phyloP scores from a whole-genome alignment of 2,888 invertebrate genomes.

The Piscicola geometra region DNA sequence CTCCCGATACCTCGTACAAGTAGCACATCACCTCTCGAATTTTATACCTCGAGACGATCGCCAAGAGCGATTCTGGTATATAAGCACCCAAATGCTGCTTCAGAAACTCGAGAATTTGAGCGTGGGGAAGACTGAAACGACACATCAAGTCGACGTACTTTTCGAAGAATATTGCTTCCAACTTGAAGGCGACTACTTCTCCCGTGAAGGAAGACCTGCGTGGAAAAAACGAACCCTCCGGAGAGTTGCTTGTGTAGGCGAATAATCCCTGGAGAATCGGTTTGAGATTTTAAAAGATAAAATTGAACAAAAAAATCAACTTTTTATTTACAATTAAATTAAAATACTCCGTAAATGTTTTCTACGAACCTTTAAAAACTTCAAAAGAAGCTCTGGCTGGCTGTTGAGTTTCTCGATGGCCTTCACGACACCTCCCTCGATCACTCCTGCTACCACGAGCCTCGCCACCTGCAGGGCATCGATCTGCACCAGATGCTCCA shows the following conservation, averaged over 20 bases:
- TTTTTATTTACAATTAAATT: too few species aligned
- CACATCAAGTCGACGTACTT: conserved; percentile 66
- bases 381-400: conserved; percentile 4
- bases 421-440: not conserved
- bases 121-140: conserved; percentile 56
- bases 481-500: conserved; percentile 61
- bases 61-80: conserved; percentile 63
- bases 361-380: conserved; percentile 26
- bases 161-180: conserved; percentile 60
- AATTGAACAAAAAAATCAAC: not conserved
- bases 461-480: conserved; percentile 65
- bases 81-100: conserved; percentile 60
- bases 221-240: not conserved
- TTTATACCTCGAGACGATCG: conserved; percentile 64
- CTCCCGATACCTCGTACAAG: conserved; percentile 70
- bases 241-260: not conserved
- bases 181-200: conserved; percentile 38
- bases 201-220: conserved; percentile 12
- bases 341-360: too few species aligned
- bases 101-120: conserved; percentile 61
- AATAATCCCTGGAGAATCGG: not conserved
- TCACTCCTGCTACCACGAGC: conserved; percentile 58
- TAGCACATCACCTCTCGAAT: conserved; percentile 65
- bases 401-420: conserved; percentile 9
- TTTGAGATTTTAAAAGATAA: not conserved